Conservation (phyloP, 2,113 vertebrate genomes). For the Coryphaenoides rupestris region DNA sequence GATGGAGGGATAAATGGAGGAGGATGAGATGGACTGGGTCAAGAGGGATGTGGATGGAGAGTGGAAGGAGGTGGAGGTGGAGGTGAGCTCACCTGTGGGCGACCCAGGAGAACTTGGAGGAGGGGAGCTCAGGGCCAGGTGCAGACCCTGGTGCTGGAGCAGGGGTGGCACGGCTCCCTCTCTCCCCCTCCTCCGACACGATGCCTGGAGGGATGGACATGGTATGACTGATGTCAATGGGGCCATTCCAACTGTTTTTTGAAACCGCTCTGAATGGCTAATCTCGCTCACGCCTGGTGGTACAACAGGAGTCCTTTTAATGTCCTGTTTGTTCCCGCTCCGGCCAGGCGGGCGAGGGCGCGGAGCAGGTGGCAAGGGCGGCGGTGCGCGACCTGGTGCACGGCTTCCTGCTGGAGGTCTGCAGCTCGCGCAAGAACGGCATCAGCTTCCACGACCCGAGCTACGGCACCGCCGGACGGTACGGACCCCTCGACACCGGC, state of each 20-base stretch:
- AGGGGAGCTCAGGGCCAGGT: slow-evolving; percentile 88
- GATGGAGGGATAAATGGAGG: too few species aligned
- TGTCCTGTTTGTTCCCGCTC: not conserved
- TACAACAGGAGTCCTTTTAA: too few species aligned
- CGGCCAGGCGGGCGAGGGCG: slow-evolving; percentile 50
- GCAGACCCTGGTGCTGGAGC: slow-evolving; percentile 86
- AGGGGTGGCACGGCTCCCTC: slow-evolving; percentile 79
- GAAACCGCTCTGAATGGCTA: too few species aligned
- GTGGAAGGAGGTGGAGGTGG: too few species aligned
- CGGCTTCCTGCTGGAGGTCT: slow-evolving; percentile 85
- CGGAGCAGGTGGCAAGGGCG: slow-evolving; percentile 70
- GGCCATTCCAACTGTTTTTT: too few species aligned
- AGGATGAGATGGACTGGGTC: too few species aligned
- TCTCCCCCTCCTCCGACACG: slow-evolving; percentile 80
- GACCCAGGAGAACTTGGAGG: slow-evolving; percentile 95
- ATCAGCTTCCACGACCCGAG: slow-evolving; percentile 89
- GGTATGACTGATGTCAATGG: too few species aligned
- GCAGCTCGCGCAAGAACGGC: slow-evolving; percentile 90
- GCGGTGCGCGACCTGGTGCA: slow-evolving; percentile 83
- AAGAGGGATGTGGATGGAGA: too few species aligned
- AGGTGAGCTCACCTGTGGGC: slow-evolving; percentile 78
- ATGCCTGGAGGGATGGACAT: too few species aligned
- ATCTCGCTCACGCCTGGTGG: too few species aligned
- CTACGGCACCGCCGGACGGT: slow-evolving; percentile 87
- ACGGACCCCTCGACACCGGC: slow-evolving; percentile 12